Percentiles rank a stretch among this genome's conserved stretches.
These are phyloP conservation scores for Syritta pipiens DNA, from an alignment of 2,888 invertebrate genomes.

Conservation along the genomic window DNA sequence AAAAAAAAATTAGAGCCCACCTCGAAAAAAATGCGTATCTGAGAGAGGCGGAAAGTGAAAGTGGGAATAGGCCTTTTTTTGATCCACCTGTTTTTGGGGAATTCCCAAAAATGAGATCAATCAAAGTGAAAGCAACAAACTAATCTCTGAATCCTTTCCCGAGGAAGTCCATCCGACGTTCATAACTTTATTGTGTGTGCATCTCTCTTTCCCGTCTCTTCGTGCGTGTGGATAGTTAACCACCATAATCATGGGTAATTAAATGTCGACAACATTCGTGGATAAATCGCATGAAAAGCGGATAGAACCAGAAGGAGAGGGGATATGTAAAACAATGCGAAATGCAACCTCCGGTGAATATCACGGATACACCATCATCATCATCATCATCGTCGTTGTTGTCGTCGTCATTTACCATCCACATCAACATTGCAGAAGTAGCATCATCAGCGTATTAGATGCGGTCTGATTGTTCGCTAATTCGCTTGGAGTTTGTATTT, in stretches of 20 bases:
- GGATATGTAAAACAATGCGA: constrained; percentile 47
- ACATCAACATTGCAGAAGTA: constrained; percentile 43
- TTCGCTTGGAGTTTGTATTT: constrained; percentile 39
- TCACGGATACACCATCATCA: constrained; percentile 52
- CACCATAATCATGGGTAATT: constrained; percentile 59
- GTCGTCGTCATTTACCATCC: background rate
- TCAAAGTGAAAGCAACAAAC: constrained; percentile 43
- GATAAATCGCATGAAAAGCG: no score
- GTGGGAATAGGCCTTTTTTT: constrained; percentile 70
- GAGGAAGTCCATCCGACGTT: constrained; percentile 44
- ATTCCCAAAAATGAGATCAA: constrained; percentile 20
- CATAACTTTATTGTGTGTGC: constrained; percentile 39
- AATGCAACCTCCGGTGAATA: constrained; percentile 54
- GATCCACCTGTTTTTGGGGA: constrained; percentile 10
- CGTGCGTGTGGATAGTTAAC: no score
- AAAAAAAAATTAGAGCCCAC: constrained; percentile 18
- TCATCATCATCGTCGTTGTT: constrained; percentile 21
- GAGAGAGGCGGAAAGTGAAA: constrained; percentile 67
- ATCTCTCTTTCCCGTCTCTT: constrained; percentile 33
- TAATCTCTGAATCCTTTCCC: background rate
- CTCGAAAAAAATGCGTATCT: constrained; percentile 11
- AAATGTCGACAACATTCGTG: constrained; percentile 32
- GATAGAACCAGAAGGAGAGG: no score
- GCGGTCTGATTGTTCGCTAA: constrained; percentile 66
- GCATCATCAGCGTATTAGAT: constrained; percentile 62